A percentile compares a stretch with the other conserved stretches of the same genome.
Evolutionary conservation across 2,113 vertebrate genomes (phyloP).

Genomic region (Bujurquina vittata): DNA sequence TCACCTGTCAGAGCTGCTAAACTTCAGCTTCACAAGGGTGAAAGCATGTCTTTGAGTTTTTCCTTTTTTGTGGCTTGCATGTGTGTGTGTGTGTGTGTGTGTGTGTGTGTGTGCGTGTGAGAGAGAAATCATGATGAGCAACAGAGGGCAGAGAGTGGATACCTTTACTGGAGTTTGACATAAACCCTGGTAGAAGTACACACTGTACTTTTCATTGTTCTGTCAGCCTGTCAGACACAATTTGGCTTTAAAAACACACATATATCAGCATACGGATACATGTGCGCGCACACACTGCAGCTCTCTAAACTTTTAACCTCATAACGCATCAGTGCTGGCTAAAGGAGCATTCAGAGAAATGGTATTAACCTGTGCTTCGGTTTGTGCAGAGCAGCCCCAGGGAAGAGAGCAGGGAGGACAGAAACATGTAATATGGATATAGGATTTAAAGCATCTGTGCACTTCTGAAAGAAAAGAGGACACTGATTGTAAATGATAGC

Average conservation of each 20-base stretch:
- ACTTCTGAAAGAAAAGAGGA: not conserved
- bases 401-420: not conserved
- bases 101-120: not conserved
- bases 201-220: slow-evolving; percentile 18
- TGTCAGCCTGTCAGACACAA: slow-evolving; percentile 28
- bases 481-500: not conserved
- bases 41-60: slow-evolving; percentile 11
- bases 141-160: not conserved
- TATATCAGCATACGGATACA: not conserved
- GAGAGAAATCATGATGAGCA: not conserved
- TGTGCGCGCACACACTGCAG: not conserved
- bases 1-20: slow-evolving; percentile 47
- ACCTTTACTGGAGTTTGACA: slow-evolving; percentile 2
- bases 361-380: slow-evolving; percentile 27
- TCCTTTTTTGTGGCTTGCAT: not conserved
- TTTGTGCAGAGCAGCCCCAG: not conserved
- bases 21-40: slow-evolving; percentile 7
- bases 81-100: not conserved
- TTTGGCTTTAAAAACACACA: slow-evolving; percentile 9
- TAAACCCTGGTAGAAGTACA: slow-evolving; percentile 34
- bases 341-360: slow-evolving; percentile 7
- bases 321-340: slow-evolving; percentile 5
- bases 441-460: not conserved
- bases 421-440: not conserved
- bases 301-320: slow-evolving; percentile 11